Base-by-base conservation (phyloP, 2,888 invertebrate genomes). In the Amblyjoppa proteus region DNA sequence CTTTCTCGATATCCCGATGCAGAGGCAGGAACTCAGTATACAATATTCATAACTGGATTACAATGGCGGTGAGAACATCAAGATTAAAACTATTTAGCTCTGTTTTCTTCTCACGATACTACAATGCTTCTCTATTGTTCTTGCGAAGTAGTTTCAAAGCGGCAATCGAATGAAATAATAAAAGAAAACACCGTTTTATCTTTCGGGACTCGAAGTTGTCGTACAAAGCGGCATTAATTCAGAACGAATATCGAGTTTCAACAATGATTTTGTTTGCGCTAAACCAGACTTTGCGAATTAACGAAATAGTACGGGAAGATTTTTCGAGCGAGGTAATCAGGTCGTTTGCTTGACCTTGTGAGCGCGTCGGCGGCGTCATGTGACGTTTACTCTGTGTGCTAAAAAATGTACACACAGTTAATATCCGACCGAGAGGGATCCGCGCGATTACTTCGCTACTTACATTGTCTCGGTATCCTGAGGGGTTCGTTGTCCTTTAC, bases 401-500 rank as follows among this genome's bases (percentile, higher is more conserved):
- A 88, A 89, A 92, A 92, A 85, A 81, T 69, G 9, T 45, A 74
- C 51, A 51, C 31, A 38, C 76, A n/a, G 77, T 73, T 68, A 58
- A 81, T 69, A 66, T 58, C 66, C 45, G 20, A 41, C 76, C 38
- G 38, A 51, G 58, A 53, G 51, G 49, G 51, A 38, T 58, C 45
- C 11, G 45, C 53, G 53, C 66, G 34, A n/a, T 34, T 75, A 34
- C n/a, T 68, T 16, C 34, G 11, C 58, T 78, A 94, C 95, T 95
- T 94, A 97, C 97, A 95, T 94, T 96, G 95, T 93, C 96, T 95
- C 83, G 98, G 98, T 95, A 98, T 96, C 94, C 96, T 95, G 78
- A 99, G 94, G 20, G 97, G 95, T 92, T 99, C 97, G 68, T 95
- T 96, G 93, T 99, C 99, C 85, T 96, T 95, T 78, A 98, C 95